These are phyloP conservation scores for Catostylus mosaicus DNA, from an alignment of 30 jellyfish, hydroid and myxozoan species.

Conservation along the genomic window DNA sequence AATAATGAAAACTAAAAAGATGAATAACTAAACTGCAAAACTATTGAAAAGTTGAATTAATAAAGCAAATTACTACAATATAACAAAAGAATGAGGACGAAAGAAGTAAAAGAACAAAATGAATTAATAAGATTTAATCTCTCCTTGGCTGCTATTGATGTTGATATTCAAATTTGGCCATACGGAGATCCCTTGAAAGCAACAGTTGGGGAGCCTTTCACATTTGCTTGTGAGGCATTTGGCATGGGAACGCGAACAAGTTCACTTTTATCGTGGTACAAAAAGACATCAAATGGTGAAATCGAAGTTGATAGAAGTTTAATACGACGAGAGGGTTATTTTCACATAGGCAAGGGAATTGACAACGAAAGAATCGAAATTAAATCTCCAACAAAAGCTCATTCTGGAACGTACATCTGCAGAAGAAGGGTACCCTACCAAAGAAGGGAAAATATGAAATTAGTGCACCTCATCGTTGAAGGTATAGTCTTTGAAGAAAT, in stretches of 20 bases:
- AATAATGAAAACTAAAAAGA: not conserved
- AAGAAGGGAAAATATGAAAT: not conserved
- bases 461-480: not conserved
- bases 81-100: too few relatives aligned
- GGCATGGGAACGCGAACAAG: constrained; percentile 24
- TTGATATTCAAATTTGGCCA: constrained; percentile 1
- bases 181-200: constrained; percentile 1
- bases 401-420: constrained; percentile 47
- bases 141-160: not conserved
- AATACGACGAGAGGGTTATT: constrained; percentile 7
- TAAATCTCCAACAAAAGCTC: constrained; percentile 17
- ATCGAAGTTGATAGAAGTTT: constrained; percentile 9
- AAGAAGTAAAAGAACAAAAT: too few relatives aligned
- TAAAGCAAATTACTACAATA: too few relatives aligned
- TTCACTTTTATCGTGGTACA: constrained; percentile 44
- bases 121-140: not conserved
- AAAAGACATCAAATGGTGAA: constrained; percentile 18
- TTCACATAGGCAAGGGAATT: not conserved
- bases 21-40: too few relatives aligned
- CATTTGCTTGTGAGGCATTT: constrained; percentile 22
- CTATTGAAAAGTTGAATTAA: too few relatives aligned
- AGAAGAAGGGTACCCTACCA: not conserved
- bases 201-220: constrained; percentile 24
- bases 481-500: too few relatives aligned
- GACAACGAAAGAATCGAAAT: constrained; percentile 19